These are phyloP conservation scores for Lysandra bellargus DNA, from an alignment of 2,888 invertebrate genomes.

Conservation along the genomic window DNA sequence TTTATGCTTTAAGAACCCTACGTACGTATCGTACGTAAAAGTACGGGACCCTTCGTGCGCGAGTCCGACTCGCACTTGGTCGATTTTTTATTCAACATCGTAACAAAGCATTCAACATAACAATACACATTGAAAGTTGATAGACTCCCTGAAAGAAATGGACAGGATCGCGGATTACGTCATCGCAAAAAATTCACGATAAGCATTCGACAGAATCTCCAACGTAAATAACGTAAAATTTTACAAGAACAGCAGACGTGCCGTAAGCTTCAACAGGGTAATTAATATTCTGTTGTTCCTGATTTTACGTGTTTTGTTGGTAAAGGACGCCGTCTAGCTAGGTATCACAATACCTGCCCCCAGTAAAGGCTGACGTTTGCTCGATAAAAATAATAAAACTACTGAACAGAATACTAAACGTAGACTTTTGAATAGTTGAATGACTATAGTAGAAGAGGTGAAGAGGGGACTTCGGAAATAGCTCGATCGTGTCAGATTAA, in stretches of 20 bases:
- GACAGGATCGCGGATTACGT: background rate
- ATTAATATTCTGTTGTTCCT: conserved; percentile 5
- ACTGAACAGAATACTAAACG: background rate
- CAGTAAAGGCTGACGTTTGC: background rate
- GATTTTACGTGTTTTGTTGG: background rate
- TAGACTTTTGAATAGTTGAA: background rate
- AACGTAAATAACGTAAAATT: background rate
- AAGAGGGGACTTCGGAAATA: too few species aligned
- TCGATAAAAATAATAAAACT: background rate
- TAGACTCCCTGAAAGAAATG: background rate
- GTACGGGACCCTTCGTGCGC: background rate
- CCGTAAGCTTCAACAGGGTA: background rate
- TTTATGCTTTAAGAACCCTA: background rate
- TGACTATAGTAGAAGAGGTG: background rate
- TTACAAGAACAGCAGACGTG: background rate
- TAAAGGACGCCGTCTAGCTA: background rate
- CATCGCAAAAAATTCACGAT: conserved; percentile 4
- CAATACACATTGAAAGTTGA: background rate
- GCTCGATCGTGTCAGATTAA: too few species aligned
- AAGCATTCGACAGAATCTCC: background rate
- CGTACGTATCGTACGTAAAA: too few species aligned
- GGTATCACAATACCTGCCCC: background rate
- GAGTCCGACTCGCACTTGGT: background rate
- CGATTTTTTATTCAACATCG: background rate
- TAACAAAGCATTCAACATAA: background rate